Evolutionary conservation across 2,113 vertebrate genomes (phyloP).

Genomic region (Bagarius yarrelli): DNA sequence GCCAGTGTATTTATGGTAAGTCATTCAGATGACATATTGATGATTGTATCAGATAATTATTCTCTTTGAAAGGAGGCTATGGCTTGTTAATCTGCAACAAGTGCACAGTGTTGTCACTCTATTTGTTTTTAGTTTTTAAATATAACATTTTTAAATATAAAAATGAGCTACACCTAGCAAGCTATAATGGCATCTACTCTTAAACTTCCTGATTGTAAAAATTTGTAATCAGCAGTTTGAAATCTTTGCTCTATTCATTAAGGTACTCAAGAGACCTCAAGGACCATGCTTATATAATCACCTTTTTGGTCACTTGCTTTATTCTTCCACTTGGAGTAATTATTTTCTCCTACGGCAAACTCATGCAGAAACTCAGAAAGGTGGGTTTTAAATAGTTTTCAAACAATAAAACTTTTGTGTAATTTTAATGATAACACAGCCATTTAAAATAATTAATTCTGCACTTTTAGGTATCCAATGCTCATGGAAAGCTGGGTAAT

Average conservation of each 20-base stretch:
- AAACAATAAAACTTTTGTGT: not conserved
- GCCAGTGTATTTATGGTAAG: too few species aligned
- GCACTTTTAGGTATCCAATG: constrained; percentile 73
- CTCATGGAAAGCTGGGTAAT: constrained; percentile 72
- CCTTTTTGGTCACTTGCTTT: constrained; percentile 83
- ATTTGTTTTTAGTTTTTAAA: too few species aligned
- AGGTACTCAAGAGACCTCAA: constrained; percentile 80
- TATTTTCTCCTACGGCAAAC: constrained; percentile 82
- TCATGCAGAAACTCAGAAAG: constrained; percentile 81
- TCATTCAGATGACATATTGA: too few species aligned
- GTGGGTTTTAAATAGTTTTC: constrained; percentile 60
- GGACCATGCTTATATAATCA: constrained; percentile 80
- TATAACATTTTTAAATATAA: too few species aligned
- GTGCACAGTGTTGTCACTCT: too few species aligned
- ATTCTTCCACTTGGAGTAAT: constrained; percentile 81
- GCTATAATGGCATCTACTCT: not conserved
- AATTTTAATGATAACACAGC: constrained; percentile 3
- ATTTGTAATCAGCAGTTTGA: not conserved
- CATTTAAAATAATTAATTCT: constrained; percentile 7
- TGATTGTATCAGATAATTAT: too few species aligned
- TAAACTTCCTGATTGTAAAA: too few species aligned
- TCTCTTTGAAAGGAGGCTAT: too few species aligned
- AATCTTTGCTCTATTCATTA: constrained; percentile 37
- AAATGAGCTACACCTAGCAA: not conserved
- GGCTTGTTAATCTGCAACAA: too few species aligned